Evolutionary conservation across 2,797 vertebrate genomes (phyloP), one percentile per base, ranked within the genome.

Genomic region (Phalanger gymnotis): DNA sequence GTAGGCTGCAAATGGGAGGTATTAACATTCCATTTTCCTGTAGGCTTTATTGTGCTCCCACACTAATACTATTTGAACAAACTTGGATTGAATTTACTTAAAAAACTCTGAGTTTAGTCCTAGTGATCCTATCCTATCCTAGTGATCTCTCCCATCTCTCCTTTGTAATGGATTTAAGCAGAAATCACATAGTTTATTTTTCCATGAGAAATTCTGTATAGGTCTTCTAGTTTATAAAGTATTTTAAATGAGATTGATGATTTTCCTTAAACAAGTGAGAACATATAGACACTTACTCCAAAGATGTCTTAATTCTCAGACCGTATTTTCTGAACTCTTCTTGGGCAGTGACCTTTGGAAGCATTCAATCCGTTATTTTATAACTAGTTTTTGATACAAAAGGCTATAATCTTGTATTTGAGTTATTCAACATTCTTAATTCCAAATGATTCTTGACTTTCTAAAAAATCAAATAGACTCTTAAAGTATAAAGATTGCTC

Each of bases 1-100:
- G 91, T 98, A 90, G 97, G 98, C 52, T 99, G 98, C 98, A 99
- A 99, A 94, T 99, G 99, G 99, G 99, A 99, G 99, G 99, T 99
- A 98, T 96, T 97, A 97, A 91, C 90, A 92, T 66, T 93, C 96
- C 92, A 27, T 73, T 73, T 73, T 92, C 96, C 96, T 91, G 94
- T 95, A 94, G 96, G 95, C 95, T 95, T 92, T 52, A 0, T 96
- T 81, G 28, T 28, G 92, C 3, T 96, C 0, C 93, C n/a, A 81
- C 22, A 47, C 40, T 47, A 10, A 81, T 81, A 47, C 7, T 51
- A 22, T 47, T 87, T 34, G 12, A 47, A 27, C 19, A 81, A 47
- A 81, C n/a, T 87, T 81, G 40, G n/a, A 25, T 47, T 47, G 19
- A 87, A 87, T 51, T 27, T 51, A 47, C 73, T 87, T 87, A 22